Conservation (phyloP, 2,113 vertebrate genomes). For the Hyperoodon ampullatus region DNA sequence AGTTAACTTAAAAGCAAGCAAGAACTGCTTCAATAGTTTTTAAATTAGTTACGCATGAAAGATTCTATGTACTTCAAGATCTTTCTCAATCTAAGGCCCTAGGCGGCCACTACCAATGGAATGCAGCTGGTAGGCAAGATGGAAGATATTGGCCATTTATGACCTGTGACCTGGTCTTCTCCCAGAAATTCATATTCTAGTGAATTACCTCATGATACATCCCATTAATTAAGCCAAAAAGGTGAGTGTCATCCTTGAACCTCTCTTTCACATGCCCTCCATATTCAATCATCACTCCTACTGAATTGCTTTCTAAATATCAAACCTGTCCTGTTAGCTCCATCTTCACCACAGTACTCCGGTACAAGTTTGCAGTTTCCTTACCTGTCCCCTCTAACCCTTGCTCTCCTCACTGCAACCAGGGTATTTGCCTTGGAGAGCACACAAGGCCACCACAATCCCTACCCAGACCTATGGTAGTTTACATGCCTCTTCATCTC, state of each 20-base stretch:
- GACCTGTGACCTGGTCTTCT: background rate
- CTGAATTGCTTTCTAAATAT: background rate
- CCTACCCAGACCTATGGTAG: background rate
- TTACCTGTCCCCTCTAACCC: too few relatives aligned
- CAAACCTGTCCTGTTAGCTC: too few relatives aligned
- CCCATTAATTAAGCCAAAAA: background rate
- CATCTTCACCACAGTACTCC: background rate
- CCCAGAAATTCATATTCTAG: background rate
- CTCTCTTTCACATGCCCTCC: background rate
- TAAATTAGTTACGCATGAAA: background rate
- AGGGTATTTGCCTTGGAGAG: background rate
- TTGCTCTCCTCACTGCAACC: background rate
- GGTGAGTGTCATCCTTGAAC: background rate
- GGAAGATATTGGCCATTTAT: background rate
- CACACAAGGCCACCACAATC: background rate
- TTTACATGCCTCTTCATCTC: background rate
- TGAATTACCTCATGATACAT: background rate
- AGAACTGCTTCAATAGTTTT: background rate
- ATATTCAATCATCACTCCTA: background rate
- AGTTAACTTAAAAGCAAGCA: background rate
- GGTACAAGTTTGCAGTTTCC: background rate
- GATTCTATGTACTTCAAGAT: background rate
- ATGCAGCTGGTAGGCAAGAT: background rate
- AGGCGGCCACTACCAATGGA: background rate
- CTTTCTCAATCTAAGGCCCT: background rate